These are phyloP conservation scores for Malacosoma neustria DNA, from an alignment of 2,888 invertebrate genomes.

Conservation along the genomic window DNA sequence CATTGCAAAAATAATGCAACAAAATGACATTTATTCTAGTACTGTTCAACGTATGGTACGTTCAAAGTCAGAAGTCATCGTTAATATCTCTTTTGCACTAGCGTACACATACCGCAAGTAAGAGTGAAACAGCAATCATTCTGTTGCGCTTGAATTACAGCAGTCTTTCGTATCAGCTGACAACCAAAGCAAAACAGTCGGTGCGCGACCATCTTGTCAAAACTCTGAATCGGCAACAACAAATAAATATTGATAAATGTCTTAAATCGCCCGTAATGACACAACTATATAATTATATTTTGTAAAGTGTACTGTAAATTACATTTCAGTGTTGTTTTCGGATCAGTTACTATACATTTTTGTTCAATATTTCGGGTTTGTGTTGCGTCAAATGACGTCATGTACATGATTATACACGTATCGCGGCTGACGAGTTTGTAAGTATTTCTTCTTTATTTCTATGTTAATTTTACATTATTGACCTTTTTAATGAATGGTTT, in stretches of 20 bases:
- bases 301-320: conserved; percentile 59
- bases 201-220: conserved; percentile 77
- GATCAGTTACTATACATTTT: conserved; percentile 56
- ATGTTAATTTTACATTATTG: conserved; percentile 48
- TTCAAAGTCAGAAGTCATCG: conserved; percentile 31
- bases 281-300: conserved; percentile 54
- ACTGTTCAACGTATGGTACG: conserved; percentile 36
- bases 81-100: conserved; percentile 31
- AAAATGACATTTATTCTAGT: conserved; percentile 58
- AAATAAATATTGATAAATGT: conserved; percentile 73
- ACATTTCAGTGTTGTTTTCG: conserved; percentile 54
- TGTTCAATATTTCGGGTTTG: conserved; percentile 69
- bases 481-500: conserved; percentile 32
- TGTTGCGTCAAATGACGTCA: conserved; percentile 75
- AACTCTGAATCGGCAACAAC: conserved; percentile 69
- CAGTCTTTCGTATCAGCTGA: conserved; percentile 73
- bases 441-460: conserved; percentile 71
- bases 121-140: conserved; percentile 29
- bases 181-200: conserved; percentile 77
- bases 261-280: conserved; percentile 65
- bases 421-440: conserved; percentile 68
- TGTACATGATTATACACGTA: conserved; percentile 74
- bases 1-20: conserved; percentile 56
- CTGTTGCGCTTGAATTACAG: conserved; percentile 42
- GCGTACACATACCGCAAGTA: conserved; percentile 3